phyloP scores from a whole-genome alignment of 2,113 vertebrate species.

The Tyto alba region DNA sequence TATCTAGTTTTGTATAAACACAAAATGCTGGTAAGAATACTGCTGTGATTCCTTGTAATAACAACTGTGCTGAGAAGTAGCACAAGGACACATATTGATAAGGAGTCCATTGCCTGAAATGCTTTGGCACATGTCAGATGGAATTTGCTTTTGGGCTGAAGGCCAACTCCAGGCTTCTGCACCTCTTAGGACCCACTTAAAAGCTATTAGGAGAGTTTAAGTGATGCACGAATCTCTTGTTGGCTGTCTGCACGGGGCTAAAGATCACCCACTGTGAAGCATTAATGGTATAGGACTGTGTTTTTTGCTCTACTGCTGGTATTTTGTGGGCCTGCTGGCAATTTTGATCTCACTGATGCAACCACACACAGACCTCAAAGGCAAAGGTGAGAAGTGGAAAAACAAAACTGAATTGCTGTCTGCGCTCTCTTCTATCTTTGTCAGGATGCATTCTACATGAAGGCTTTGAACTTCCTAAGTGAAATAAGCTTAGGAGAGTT shows the following conservation, averaged over 20 bases:
- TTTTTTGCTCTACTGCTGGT: not conserved
- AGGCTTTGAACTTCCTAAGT: not conserved
- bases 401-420: constrained; percentile 4
- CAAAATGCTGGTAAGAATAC: not conserved
- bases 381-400: not conserved
- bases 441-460: not conserved
- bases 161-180: not conserved
- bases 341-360: constrained; percentile 11
- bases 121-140: not conserved
- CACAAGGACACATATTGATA: not conserved
- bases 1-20: not conserved
- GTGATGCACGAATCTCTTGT: not conserved
- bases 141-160: constrained; percentile 9
- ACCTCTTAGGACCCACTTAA: constrained; percentile 36
- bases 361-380: not conserved
- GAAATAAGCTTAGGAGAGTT: not conserved
- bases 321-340: not conserved
- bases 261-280: not conserved
- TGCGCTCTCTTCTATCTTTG: not conserved
- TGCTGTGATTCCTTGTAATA: not conserved
- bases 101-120: not conserved
- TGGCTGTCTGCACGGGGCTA: not conserved
- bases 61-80: not conserved
- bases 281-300: not conserved
- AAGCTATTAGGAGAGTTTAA: constrained; percentile 23